Conservation (phyloP, 2,113 vertebrate species). For the Kryptolebias marmoratus region DNA sequence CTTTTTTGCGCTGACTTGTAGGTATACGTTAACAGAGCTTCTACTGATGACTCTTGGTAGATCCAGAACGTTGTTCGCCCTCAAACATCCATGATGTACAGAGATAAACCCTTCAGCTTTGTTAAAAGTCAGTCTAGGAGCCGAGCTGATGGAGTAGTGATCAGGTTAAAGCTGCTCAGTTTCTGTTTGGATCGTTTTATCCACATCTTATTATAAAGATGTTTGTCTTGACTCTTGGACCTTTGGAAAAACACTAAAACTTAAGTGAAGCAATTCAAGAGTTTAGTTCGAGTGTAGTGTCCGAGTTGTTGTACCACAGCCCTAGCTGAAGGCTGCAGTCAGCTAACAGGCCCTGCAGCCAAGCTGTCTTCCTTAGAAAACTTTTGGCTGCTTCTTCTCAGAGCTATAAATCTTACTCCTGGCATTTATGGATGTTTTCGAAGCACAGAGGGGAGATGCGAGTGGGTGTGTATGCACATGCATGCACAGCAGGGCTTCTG, state of each 20-base stretch:
- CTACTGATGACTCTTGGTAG: slow-evolving; percentile 33
- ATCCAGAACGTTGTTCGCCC: slow-evolving; percentile 23
- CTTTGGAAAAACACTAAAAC: background rate
- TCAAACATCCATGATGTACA: slow-evolving; percentile 1
- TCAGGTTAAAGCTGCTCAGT: background rate
- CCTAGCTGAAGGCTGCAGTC: slow-evolving; percentile 57
- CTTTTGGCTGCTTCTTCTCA: slow-evolving; percentile 78
- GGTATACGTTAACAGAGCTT: slow-evolving; percentile 43
- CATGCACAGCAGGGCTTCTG: slow-evolving; percentile 81
- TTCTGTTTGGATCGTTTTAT: background rate
- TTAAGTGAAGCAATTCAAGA: background rate
- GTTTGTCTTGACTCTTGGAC: background rate
- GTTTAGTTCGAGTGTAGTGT: background rate
- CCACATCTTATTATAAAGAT: background rate
- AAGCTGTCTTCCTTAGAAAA: slow-evolving; percentile 77
- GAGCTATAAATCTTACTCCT: slow-evolving; percentile 79
- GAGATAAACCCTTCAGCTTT: background rate
- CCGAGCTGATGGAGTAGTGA: slow-evolving; percentile 9
- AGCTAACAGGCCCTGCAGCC: slow-evolving; percentile 56
- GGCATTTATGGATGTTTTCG: slow-evolving; percentile 83
- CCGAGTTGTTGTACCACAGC: slow-evolving; percentile 18
- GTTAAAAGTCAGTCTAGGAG: background rate
- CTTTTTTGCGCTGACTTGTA: slow-evolving; percentile 33
- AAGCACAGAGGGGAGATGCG: slow-evolving; percentile 67
- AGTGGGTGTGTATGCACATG: slow-evolving; percentile 44